Base-by-base conservation (phyloP, 2,113 vertebrate species). In the Psittacus erithacus region DNA sequence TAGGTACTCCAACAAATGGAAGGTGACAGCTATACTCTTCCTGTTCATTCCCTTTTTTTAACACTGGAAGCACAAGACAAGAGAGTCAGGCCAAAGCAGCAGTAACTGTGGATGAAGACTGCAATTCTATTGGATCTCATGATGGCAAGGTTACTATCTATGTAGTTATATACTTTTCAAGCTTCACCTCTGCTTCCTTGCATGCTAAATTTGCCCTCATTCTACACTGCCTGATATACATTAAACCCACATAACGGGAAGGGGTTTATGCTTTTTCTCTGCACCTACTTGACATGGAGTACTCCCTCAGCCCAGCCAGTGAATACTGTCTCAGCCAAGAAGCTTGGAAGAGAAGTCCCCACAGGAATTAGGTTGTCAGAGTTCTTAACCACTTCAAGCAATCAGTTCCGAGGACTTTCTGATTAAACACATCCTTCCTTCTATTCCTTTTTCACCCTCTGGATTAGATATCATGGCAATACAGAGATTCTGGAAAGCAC, bases 1-100 rank as follows among this genome's bases (percentile, higher is more conserved):
- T 46, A 82, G 81, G 67, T 67, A 80, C 41, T 62, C 44, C 71
- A 88, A 6, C 35, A 93, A 91, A 94, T 90, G 41, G 78, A 85
- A 95, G 41, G 57, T 73, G 91, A 94, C 91, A 95, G 84, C 38
- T 87, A 28, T 31, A 33, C 16, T 43, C 57, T 31, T 63, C 35
- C 11, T n/a, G 13, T 49, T 69, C 25, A 17, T 71, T 79, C 39
- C 6, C 17, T 71, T 55, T 33, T 47, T 64, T 65, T 38, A 67
- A 89, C 20, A 23, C 2, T 11, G 9, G 19, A 33, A 57, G 47
- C 28, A 73, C 6, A 65, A 63, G 47, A 38, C 22, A 52, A 44
- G n/a, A 50, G 39, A 38, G 7, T 4, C 35, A 18, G 43, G 39
- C 22, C 55, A 73, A 78, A 65, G 39, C 35, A 65, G 24, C 70